These are phyloP conservation scores for Macrophya alboannulata DNA, from an alignment of 2,888 invertebrate genomes.

Conservation along the genomic window DNA sequence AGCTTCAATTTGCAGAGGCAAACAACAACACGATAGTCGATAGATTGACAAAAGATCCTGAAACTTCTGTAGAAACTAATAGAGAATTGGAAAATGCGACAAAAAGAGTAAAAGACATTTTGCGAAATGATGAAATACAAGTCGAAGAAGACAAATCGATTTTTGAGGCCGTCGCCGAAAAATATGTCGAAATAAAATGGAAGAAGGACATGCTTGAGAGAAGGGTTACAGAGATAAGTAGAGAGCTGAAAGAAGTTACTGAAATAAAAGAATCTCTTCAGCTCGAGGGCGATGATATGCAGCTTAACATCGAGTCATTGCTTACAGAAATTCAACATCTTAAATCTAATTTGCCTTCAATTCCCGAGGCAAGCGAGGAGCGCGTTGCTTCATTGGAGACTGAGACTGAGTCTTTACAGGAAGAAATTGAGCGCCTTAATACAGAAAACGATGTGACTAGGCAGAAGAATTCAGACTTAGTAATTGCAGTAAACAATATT, in stretches of 20 bases:
- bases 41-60: conserved; percentile 54
- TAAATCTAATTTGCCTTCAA: conserved; percentile 75
- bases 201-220: conserved; percentile 78
- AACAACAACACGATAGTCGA: conserved; percentile 55
- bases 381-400: conserved; percentile 74
- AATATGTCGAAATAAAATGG: conserved; percentile 74
- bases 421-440: conserved; percentile 80
- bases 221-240: conserved; percentile 74
- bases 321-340: conserved; percentile 72
- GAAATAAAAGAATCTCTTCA: conserved; percentile 74
- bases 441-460: conserved; percentile 71
- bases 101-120: conserved; percentile 76
- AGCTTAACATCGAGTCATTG: conserved; percentile 76
- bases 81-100: conserved; percentile 69
- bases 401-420: conserved; percentile 77
- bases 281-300: conserved; percentile 75
- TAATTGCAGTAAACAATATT: conserved; percentile 66
- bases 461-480: conserved; percentile 68
- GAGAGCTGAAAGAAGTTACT: conserved; percentile 71
- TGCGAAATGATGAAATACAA: conserved; percentile 78
- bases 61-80: conserved; percentile 23
- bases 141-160: conserved; percentile 73
- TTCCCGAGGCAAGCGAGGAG: conserved; percentile 77
- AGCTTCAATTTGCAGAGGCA: conserved; percentile 65
- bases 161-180: conserved; percentile 70